Base-by-base conservation (phyloP, 2,888 invertebrate species). In the Callimorpha dominula region DNA sequence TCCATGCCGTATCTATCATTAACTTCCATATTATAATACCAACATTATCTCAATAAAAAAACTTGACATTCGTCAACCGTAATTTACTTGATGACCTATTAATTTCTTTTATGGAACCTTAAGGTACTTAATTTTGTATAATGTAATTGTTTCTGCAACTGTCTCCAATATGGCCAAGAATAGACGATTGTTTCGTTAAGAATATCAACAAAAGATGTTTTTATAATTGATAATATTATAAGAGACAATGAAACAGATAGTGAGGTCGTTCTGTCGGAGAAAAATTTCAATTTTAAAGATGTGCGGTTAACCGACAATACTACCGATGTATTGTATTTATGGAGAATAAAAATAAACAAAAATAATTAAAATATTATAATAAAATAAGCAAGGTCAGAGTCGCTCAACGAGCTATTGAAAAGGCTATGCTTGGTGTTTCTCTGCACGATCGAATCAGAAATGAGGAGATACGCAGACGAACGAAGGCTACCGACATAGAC, bases 91-190 rank as follows among this genome's bases (percentile, higher is more conserved):
- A 71, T 57, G 77, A 74, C 73, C 79, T 85, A 87, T 84, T 87
- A 86, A 83, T 85, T 31, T 84, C 69, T 71, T 68, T 77, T 77
- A 62, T 65, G 67, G 65, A 46, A 64, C 40, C 66, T 70, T 71
- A 69, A 63, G 71, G 68, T 70, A 69, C 69, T 81, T 84, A 81
- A 77, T 79, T 66, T 74, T 57, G 17, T 42, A 7, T 70, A 81
- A 78, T 76, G 78, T 86, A 81, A 87, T 87, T 87, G 83, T 84
- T 80, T 72, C 76, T 74, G 83, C 87, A 87, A 87, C 87, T 87
- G 87, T 87, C 81, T 81, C 67, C 65, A 66, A 43, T 46, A 42
- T 68, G 49, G 42, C 67, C 42, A 52, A 79, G 72, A 79, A 79
- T 74, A 60, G 72, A 40, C 65, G 50, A 63, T 54, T 46, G 73